These are phyloP conservation scores for Ichneumon xanthorius DNA, from an alignment of 2,888 invertebrate species.

Conservation along the genomic window DNA sequence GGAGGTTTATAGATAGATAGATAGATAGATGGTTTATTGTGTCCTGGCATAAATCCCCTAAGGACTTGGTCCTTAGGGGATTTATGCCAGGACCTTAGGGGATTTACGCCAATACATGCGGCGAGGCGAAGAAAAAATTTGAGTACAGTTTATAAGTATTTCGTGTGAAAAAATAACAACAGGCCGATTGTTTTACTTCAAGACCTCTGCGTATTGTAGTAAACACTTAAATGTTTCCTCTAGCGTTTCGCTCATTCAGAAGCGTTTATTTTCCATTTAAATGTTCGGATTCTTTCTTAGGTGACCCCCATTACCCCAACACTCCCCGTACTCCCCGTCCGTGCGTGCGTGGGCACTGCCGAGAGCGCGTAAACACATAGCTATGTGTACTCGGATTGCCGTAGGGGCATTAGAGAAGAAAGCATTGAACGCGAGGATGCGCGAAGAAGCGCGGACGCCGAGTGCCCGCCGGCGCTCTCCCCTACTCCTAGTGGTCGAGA, in stretches of 20 bases:
- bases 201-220: neutral
- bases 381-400: neutral
- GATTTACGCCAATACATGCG: too few relatives aligned
- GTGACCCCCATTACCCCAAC: neutral
- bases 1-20: too few relatives aligned
- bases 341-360: conserved; percentile 43
- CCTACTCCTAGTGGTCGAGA: neutral
- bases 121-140: too few relatives aligned
- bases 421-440: conserved; percentile 8
- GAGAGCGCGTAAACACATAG: conserved; percentile 4
- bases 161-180: too few relatives aligned
- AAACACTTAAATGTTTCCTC: too few relatives aligned
- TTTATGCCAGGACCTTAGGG: too few relatives aligned
- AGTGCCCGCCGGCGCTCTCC: neutral
- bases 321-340: neutral
- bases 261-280: neutral
- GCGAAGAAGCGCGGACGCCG: neutral
- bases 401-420: neutral
- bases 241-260: too few relatives aligned
- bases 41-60: too few relatives aligned
- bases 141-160: too few relatives aligned
- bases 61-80: too few relatives aligned
- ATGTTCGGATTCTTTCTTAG: neutral
- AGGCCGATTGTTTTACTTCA: too few relatives aligned
- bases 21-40: too few relatives aligned